A percentile compares a stretch with the other conserved stretches of the same genome.
These are phyloP conservation scores for Cyphomyrus plagiostoma DNA, from an alignment of 2,113 vertebrate genomes.

Conservation along the genomic window DNA sequence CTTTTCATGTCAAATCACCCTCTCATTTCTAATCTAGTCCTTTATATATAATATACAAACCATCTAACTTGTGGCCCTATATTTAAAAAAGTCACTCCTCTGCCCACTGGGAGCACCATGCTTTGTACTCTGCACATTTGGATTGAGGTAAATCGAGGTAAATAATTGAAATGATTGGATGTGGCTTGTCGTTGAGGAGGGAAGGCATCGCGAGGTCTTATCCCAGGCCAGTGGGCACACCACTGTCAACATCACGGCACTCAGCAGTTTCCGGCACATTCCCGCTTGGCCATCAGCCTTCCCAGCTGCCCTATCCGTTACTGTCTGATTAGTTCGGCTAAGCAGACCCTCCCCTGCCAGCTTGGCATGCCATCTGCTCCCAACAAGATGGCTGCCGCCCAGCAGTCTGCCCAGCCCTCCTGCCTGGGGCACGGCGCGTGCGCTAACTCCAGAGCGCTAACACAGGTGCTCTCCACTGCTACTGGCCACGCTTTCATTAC, in stretches of 20 bases:
- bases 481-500: slow-evolving; percentile 55
- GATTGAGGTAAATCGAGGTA: neutral
- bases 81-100: neutral
- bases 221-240: slow-evolving; percentile 81
- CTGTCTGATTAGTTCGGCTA: slow-evolving; percentile 99
- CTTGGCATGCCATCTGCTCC: slow-evolving; percentile 97
- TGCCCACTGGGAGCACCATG: neutral
- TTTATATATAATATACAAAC: neutral
- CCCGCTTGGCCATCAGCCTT: slow-evolving; percentile 90
- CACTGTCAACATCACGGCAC: slow-evolving; percentile 91
- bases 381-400: slow-evolving; percentile 95
- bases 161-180: neutral
- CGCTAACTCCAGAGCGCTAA: slow-evolving; percentile 69
- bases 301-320: slow-evolving; percentile 99
- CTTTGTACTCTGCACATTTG: neutral
- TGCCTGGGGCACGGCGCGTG: slow-evolving; percentile 73
- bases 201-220: slow-evolving; percentile 83
- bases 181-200: slow-evolving; percentile 32
- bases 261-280: slow-evolving; percentile 63
- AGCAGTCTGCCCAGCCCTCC: slow-evolving; percentile 68
- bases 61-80: neutral
- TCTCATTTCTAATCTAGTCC: neutral
- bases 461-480: slow-evolving; percentile 79
- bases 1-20: neutral
- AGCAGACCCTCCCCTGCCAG: slow-evolving; percentile 99